Conservation (phyloP, 2,113 vertebrate species). For the Trogon surrucura region DNA sequence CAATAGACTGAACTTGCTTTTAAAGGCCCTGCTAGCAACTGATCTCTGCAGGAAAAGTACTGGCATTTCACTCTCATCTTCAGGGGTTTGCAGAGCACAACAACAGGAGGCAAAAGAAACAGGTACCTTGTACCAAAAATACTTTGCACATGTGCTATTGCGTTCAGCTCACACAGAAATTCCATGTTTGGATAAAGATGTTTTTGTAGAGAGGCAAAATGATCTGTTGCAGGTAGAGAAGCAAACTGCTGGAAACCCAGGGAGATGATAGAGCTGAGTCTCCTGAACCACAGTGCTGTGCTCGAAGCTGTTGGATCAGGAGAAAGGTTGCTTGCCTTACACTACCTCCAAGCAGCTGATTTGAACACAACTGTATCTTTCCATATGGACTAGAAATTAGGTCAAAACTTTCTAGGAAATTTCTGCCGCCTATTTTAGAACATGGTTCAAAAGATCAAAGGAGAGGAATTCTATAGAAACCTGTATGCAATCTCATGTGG, state of each 20-base stretch:
- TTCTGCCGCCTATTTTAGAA: neutral
- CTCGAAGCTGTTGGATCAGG: neutral
- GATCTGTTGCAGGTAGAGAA: neutral
- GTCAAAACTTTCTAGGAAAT: conserved; percentile 67
- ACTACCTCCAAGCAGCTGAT: neutral
- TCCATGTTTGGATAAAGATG: neutral
- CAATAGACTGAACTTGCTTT: neutral
- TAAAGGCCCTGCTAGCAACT: neutral
- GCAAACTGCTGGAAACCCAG: neutral
- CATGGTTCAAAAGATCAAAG: conserved; percentile 12
- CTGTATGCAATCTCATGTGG: neutral
- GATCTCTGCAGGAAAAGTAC: neutral
- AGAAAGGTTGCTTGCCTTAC: neutral
- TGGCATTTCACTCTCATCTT: neutral
- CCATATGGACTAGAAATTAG: neutral
- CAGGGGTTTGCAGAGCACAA: neutral
- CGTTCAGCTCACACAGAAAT: neutral
- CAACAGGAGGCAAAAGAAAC: neutral
- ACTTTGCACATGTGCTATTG: neutral
- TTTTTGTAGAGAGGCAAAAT: neutral
- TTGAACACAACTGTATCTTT: neutral
- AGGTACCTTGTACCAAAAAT: neutral
- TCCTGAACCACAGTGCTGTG: rapidly evolving
- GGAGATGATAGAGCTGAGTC: neutral
- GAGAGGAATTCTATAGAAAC: neutral